A percentile compares a stretch with the other conserved stretches of the same genome.
These are phyloP conservation scores for Neuroscelio doddi DNA, from an alignment of 2,888 invertebrate species.

Conservation along the genomic window DNA sequence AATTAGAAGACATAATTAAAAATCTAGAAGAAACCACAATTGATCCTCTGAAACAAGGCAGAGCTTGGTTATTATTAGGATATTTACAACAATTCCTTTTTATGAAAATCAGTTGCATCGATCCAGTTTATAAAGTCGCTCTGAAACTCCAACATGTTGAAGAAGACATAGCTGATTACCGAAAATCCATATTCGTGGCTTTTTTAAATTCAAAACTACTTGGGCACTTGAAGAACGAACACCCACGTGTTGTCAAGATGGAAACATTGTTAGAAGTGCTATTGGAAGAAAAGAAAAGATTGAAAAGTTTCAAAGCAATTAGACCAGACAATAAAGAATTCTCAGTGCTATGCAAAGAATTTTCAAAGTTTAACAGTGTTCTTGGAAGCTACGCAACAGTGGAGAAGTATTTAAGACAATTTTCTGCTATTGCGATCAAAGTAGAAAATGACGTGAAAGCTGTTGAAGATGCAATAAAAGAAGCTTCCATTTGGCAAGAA, in stretches of 20 bases:
- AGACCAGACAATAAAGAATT: conserved; percentile 57
- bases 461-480: conserved; percentile 69
- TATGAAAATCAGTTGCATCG: conserved; percentile 74
- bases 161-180: conserved; percentile 79
- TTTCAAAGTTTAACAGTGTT: conserved; percentile 63
- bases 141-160: conserved; percentile 81
- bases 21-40: conserved; percentile 19
- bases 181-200: conserved; percentile 75
- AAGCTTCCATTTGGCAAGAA: conserved; percentile 74
- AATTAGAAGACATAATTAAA: conserved; percentile 35
- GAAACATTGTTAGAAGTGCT: conserved; percentile 44
- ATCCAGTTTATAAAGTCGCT: conserved; percentile 86
- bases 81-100: conserved; percentile 62
- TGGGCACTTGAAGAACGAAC: conserved; percentile 65
- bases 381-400: conserved; percentile 69
- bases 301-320: conserved; percentile 56
- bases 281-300: conserved; percentile 37
- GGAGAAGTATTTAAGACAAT: conserved; percentile 59
- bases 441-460: conserved; percentile 59
- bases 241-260: conserved; percentile 47
- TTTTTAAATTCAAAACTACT: conserved; percentile 73
- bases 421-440: conserved; percentile 71
- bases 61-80: conserved; percentile 62
- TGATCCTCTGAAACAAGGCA: conserved; percentile 51
- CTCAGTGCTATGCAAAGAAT: conserved; percentile 56